phyloP scores from a whole-genome alignment of 2,797 vertebrate species.

The Buphagus erythrorhynchus region DNA sequence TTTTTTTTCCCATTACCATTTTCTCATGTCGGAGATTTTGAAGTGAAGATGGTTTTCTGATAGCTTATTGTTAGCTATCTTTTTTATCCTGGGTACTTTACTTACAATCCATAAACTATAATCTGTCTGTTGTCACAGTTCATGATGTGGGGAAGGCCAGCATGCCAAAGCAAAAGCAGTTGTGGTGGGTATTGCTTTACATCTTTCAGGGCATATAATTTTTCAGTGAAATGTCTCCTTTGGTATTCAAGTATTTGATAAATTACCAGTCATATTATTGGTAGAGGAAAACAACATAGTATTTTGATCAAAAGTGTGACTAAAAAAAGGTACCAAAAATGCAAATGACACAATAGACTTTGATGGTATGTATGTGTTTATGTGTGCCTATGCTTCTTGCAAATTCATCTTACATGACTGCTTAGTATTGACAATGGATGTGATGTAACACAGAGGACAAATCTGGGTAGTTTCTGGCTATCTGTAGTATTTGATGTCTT shows the following conservation, averaged over 20 bases:
- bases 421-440: fast-evolving
- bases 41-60: neutral
- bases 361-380: neutral
- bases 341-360: neutral
- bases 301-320: neutral
- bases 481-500: neutral
- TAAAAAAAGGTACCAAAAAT: neutral
- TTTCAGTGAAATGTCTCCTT: neutral
- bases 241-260: neutral
- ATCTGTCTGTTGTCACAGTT: neutral
- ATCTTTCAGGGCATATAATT: neutral
- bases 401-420: neutral
- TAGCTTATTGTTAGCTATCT: fast-evolving
- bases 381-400: neutral
- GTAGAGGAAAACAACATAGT: neutral
- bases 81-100: neutral
- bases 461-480: neutral
- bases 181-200: neutral
- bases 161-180: neutral
- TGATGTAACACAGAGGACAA: neutral
- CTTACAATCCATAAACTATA: neutral
- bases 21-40: neutral
- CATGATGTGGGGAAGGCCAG: neutral
- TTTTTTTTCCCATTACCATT: neutral
- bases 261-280: neutral